phyloP scores from a whole-genome alignment of 2,888 invertebrate species.

The Pristionchus exspectatus region DNA sequence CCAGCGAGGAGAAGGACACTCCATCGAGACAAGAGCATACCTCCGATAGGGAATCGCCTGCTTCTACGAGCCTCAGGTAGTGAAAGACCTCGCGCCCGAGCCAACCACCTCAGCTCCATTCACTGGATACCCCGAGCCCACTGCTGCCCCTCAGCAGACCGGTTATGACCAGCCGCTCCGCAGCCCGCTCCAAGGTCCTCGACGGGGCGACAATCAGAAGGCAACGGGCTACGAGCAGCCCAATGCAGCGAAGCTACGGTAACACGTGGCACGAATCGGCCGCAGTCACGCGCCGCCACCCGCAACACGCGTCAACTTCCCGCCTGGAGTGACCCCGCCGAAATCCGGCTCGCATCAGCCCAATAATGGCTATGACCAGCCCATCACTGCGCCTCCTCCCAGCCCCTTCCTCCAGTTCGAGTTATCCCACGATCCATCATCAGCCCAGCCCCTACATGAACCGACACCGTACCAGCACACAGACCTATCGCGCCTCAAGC shows the following conservation, averaged over 20 bases:
- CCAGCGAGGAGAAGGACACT: neutral
- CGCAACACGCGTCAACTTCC: neutral
- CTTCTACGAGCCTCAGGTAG: neutral
- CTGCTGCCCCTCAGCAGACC: neutral
- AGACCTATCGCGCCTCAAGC: neutral
- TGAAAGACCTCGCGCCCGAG: neutral
- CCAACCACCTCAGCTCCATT: neutral
- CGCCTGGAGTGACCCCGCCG: neutral
- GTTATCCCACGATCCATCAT: neutral
- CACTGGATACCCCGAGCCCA: neutral
- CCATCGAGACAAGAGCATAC: neutral
- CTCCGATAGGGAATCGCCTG: neutral
- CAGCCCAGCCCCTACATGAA: neutral
- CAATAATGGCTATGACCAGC: neutral
- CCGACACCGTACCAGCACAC: neutral
- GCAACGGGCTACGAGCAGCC: neutral
- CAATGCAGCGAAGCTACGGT: constrained; percentile 12
- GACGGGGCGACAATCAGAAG: neutral
- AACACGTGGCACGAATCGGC: neutral
- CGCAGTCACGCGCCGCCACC: neutral
- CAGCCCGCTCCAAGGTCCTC: neutral
- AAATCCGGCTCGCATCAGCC: neutral
- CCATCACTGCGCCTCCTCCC: neutral
- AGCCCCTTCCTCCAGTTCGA: neutral
- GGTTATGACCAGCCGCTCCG: neutral